A percentile compares a stretch with the other conserved stretches of the same genome.
These are phyloP conservation scores for Protobothrops flavoviridis DNA, from an alignment of 2,113 vertebrate genomes.

Conservation along the genomic window DNA sequence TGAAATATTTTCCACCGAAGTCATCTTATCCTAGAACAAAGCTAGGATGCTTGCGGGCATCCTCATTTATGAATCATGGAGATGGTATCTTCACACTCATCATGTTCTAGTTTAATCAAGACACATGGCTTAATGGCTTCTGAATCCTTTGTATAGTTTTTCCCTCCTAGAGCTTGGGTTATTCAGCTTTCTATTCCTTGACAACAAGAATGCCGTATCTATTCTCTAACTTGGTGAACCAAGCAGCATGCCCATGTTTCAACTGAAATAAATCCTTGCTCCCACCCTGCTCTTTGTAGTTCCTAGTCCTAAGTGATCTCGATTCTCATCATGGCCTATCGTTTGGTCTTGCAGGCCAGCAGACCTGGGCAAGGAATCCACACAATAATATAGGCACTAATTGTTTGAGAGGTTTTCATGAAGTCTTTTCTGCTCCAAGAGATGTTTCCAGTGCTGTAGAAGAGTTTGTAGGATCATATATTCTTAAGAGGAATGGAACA, in stretches of 20 bases:
- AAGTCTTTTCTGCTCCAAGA: neutral
- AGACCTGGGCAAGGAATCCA: neutral
- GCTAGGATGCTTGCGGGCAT: neutral
- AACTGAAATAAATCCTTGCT: neutral
- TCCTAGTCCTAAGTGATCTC: neutral
- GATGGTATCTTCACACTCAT: neutral
- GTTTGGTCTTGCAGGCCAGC: neutral
- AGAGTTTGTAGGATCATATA: neutral
- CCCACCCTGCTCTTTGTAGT: neutral
- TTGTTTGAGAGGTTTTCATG: neutral
- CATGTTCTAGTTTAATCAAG: neutral
- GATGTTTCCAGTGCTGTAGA: neutral
- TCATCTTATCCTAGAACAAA: neutral
- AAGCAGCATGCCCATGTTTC: neutral
- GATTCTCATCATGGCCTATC: neutral
- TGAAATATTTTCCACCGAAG: slow-evolving; percentile 6
- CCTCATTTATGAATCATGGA: neutral
- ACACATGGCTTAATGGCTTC: neutral
- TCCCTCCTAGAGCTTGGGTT: neutral
- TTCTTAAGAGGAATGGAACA: neutral
- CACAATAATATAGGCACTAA: neutral
- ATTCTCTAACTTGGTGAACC: neutral
- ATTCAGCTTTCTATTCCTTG: neutral
- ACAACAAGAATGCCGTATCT: neutral
- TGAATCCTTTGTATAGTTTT: neutral